Base-by-base conservation (phyloP, 2,888 invertebrate genomes). In the Neoitamus cyanurus region DNA sequence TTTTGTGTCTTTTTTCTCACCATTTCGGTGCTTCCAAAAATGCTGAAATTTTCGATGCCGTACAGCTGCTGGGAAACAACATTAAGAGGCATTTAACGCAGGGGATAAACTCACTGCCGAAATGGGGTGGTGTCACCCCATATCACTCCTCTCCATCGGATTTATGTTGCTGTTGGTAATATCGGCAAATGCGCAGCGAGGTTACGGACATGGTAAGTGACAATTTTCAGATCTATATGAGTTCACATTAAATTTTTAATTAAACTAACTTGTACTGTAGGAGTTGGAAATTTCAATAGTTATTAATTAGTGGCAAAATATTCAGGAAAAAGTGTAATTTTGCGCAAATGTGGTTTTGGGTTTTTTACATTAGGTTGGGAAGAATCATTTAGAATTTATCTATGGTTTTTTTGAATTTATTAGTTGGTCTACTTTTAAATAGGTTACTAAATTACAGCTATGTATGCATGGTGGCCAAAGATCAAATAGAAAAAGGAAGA, bases 41-140 rank as follows among this genome's bases (percentile, higher is more conserved):
- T 58, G 58, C 9, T 25, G 58, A 58, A 20, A 58, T 58, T 58
- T 9, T 25, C 25, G 25, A 25, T 7, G n/a, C 5, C 4, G n/a
- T 42, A 20, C 9, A 58, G 58, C 58, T 58, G 7, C 20, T 25
- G 15, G 9, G 20, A 48, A 48, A 6, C 0, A 58, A 20, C 25
- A 2, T 58, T 25, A 58, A 20, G 7, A 58, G 58, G 42, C n/a
- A 1, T 42, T 58, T 20, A 58, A 9, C 58, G 37, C 37, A 9
- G 58, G 58, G 58, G 58, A 78, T 48, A 48, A 37, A 20, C n/a
- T 42, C 58, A 30, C 48, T 31, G 11, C 15, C 48, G 87, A 87
- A 86, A 88, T 89, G 89, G 89, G 89, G 89, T 89, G 88, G 87
- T 87, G 87, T 85, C 88, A 88, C 88, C 89, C 89, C 89, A 86